Evolutionary conservation across 1,140 invertebrate species (phyloP).

Genomic region (Procambarus virginalis): DNA sequence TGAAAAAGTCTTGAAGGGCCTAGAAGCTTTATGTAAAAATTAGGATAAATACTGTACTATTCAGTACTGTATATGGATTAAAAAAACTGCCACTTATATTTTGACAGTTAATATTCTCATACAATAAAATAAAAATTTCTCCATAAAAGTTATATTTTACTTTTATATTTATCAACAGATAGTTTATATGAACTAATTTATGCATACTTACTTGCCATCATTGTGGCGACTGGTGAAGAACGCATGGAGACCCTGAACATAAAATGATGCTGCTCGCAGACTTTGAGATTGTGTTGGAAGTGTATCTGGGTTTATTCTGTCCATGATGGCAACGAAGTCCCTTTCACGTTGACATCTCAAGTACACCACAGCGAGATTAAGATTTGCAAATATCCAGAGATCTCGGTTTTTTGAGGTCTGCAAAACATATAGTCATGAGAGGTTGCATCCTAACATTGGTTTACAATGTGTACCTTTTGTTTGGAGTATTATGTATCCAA

Average conservation of each 20-base stretch:
- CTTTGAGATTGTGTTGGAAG: slow-evolving; percentile 90
- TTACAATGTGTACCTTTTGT: too few relatives aligned
- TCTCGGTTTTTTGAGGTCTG: slow-evolving; percentile 90
- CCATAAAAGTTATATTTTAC: too few relatives aligned
- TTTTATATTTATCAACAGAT: too few relatives aligned
- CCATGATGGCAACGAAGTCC: slow-evolving; percentile 89
- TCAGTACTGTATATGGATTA: too few relatives aligned
- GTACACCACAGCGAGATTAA: slow-evolving; percentile 97
- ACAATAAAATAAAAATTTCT: too few relatives aligned
- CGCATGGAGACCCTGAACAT: slow-evolving; percentile 95
- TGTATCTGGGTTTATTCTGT: slow-evolving; percentile 90
- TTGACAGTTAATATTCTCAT: too few relatives aligned
- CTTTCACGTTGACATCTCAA: slow-evolving; percentile 81
- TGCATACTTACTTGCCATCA: slow-evolving; percentile 91
- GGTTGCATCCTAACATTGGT: background rate
- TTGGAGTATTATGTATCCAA: too few relatives aligned
- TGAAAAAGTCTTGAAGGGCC: too few relatives aligned
- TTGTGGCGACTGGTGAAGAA: slow-evolving; percentile 97
- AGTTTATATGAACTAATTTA: background rate
- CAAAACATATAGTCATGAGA: slow-evolving; percentile 32
- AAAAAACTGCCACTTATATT: too few relatives aligned
- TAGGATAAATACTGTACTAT: too few relatives aligned
- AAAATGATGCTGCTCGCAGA: slow-evolving; percentile 92
- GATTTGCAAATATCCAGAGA: slow-evolving; percentile 93
- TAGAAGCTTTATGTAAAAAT: too few relatives aligned